These are phyloP conservation scores for Romanogobio albipinnatus DNA, from an alignment of 2,113 vertebrate species.

Conservation along the genomic window DNA sequence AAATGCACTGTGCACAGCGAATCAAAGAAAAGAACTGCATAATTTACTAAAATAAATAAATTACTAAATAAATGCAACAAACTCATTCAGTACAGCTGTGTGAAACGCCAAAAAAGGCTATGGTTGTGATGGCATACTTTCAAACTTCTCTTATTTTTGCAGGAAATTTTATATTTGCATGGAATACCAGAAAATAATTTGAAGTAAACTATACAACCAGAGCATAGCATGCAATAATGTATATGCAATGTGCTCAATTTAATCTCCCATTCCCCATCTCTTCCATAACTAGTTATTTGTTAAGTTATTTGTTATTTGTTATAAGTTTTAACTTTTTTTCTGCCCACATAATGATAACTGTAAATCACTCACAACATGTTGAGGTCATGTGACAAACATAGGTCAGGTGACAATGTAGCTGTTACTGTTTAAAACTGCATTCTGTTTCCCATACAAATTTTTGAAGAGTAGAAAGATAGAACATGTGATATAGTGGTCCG, in stretches of 20 bases:
- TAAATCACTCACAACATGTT: no score
- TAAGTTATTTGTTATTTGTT: no score
- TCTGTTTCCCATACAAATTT: no score
- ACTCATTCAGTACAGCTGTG: neutral
- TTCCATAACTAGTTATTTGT: no score
- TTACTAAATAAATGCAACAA: neutral
- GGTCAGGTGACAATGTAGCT: no score
- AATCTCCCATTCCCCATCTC: neutral
- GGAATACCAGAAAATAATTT: neutral
- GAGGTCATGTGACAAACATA: no score
- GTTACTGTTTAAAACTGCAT: no score
- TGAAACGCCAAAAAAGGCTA: neutral
- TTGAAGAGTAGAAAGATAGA: no score
- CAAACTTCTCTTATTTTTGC: neutral
- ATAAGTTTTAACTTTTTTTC: no score
- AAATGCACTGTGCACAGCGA: neutral
- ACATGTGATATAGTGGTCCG: no score
- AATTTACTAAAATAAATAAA: neutral
- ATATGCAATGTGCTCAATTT: neutral
- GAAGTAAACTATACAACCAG: neutral
- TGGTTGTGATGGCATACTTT: neutral
- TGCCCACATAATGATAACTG: no score
- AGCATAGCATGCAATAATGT: neutral
- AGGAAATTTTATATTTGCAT: neutral
- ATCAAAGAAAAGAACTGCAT: neutral